phyloP scores from a whole-genome alignment of 1,140 invertebrate species.

The Popillia japonica region DNA sequence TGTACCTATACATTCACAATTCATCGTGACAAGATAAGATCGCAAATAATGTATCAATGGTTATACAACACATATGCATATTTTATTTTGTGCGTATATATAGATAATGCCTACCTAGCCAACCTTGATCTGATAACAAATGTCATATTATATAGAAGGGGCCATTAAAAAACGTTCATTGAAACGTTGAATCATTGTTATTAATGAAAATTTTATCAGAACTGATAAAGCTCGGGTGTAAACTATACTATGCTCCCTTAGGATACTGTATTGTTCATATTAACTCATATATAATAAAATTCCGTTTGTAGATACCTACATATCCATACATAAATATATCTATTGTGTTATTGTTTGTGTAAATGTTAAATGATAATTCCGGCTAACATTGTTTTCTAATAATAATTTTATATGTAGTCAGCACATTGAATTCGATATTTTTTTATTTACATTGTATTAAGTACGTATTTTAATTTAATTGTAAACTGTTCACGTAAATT shows the following conservation, averaged over 20 bases:
- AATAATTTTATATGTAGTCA: no score
- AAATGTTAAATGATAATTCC: no score
- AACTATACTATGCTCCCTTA: background rate
- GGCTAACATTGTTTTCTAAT: no score
- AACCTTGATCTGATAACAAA: conserved; percentile 30
- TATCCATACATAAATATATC: background rate
- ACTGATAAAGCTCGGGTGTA: background rate
- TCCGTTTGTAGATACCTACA: background rate
- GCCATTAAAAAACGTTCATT: conserved; percentile 27
- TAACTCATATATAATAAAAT: background rate
- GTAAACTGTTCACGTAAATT: no score
- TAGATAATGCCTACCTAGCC: background rate
- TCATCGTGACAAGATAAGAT: conserved; percentile 24
- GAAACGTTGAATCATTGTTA: conserved; percentile 31
- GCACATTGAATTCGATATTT: no score
- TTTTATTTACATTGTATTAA: no score
- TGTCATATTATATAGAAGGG: conserved; percentile 3
- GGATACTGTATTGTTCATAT: background rate
- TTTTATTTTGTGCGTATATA: background rate
- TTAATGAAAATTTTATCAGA: conserved; percentile 20
- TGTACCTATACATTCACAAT: background rate
- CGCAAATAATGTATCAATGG: background rate
- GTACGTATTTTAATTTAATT: no score
- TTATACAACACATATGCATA: background rate
- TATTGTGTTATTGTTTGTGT: no score